Percentiles rank a stretch among this genome's conserved stretches.
phyloP scores from a whole-genome alignment of 1,140 invertebrate species.

The Lordiphosa mommai region DNA sequence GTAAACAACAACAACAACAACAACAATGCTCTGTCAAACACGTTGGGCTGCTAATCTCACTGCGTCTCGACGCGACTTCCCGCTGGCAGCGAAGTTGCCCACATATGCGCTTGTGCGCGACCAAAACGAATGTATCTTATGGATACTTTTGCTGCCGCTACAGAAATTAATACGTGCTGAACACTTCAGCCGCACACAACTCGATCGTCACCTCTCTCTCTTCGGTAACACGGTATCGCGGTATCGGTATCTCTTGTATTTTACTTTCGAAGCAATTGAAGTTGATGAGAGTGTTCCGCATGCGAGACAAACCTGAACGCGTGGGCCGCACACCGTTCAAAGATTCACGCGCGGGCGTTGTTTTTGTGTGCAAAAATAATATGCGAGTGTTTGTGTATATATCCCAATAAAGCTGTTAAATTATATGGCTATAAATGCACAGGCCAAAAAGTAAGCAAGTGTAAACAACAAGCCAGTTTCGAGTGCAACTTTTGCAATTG shows the following conservation, averaged over 20 bases:
- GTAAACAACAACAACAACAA: slow-evolving; percentile 35
- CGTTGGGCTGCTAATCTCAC: slow-evolving; percentile 58
- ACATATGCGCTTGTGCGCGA: slow-evolving; percentile 60
- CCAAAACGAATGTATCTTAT: slow-evolving; percentile 65
- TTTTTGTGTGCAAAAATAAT: too few species aligned
- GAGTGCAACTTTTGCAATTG: slow-evolving; percentile 56
- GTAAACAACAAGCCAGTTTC: slow-evolving; percentile 27
- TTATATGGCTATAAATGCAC: slow-evolving; percentile 28
- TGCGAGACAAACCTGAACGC: slow-evolving; percentile 18
- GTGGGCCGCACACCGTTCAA: slow-evolving; percentile 29
- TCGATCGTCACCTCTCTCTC: slow-evolving; percentile 34
- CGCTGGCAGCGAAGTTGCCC: slow-evolving; percentile 45
- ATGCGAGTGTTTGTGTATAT: too few species aligned
- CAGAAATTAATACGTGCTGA: slow-evolving; percentile 75
- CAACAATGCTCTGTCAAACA: slow-evolving; percentile 55
- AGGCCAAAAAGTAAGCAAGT: slow-evolving; percentile 21
- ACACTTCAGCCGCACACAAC: slow-evolving; percentile 68
- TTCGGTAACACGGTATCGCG: slow-evolving; percentile 17
- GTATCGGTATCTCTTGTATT: slow-evolving; percentile 14
- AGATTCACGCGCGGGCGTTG: slow-evolving; percentile 43
- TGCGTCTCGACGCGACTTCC: slow-evolving; percentile 15
- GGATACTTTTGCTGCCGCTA: slow-evolving; percentile 62
- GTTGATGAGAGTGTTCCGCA: slow-evolving; percentile 8
- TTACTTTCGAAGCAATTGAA: slow-evolving; percentile 33
- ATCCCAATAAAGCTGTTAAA: slow-evolving; percentile 55